Conservation (phyloP, 2,797 vertebrate species). For the Anniella stebbinsi region DNA sequence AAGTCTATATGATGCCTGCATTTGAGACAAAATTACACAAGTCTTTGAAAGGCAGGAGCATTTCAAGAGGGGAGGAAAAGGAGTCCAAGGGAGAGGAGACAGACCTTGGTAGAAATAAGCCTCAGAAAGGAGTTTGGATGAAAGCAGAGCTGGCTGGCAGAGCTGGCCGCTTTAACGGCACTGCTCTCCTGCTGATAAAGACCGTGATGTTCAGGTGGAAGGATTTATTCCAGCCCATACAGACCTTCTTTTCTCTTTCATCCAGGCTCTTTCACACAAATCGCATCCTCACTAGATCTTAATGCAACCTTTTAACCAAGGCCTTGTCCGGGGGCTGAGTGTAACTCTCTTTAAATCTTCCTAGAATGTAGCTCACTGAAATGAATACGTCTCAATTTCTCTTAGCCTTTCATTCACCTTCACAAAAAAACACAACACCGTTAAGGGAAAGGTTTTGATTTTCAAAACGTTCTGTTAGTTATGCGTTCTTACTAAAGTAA, state of each 20-base stretch:
- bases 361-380: not conserved
- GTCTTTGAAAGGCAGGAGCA: not conserved
- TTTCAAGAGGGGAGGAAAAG: not conserved
- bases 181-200: not conserved
- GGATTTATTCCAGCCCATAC: constrained; percentile 44
- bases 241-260: constrained; percentile 26
- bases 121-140: not conserved
- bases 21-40: constrained; percentile 9
- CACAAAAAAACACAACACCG: not conserved
- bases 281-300: not conserved
- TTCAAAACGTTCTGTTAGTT: not conserved
- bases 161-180: constrained; percentile 10
- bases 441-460: not conserved
- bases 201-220: accelerated
- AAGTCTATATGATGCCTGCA: constrained; percentile 21
- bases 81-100: constrained; percentile 32
- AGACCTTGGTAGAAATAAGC: constrained; percentile 41
- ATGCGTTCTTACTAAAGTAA: constrained; percentile 7
- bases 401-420: not conserved
- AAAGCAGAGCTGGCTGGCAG: accelerated
- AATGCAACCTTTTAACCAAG: constrained; percentile 20
- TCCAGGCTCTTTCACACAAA: not conserved
- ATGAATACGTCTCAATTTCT: not conserved
- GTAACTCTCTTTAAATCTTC: accelerated
- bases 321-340: not conserved